phyloP scores from a whole-genome alignment of 1,140 invertebrate species.

The Drosophila lowei region DNA sequence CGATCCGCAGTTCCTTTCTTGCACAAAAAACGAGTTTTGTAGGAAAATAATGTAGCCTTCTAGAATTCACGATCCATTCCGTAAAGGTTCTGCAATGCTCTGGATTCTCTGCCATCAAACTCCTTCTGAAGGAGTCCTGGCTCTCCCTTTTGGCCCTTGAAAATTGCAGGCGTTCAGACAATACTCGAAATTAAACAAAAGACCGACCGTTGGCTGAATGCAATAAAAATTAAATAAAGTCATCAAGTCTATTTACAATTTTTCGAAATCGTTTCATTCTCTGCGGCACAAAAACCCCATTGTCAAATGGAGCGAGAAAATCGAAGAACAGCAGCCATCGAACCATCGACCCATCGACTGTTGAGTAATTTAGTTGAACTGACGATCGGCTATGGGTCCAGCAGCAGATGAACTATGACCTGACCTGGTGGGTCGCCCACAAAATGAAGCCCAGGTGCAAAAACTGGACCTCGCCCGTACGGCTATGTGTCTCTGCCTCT shows the following conservation, averaged over 20 bases:
- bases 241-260: constrained; percentile 74
- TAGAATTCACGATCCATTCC: too few species aligned
- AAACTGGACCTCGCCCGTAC: constrained; percentile 10
- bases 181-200: constrained; percentile 58
- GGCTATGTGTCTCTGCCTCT: constrained; percentile 5
- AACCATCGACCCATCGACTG: constrained; percentile 21
- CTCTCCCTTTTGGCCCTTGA: constrained; percentile 29
- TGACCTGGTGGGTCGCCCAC: constrained; percentile 56
- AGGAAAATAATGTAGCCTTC: too few species aligned
- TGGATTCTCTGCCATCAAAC: too few species aligned
- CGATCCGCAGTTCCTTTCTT: too few species aligned
- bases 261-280: constrained; percentile 67
- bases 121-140: constrained; percentile 14
- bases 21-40: too few species aligned
- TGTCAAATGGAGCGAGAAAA: constrained; percentile 66
- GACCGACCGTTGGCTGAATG: constrained; percentile 41
- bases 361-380: constrained; percentile 73
- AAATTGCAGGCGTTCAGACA: constrained; percentile 71
- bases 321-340: constrained; percentile 33
- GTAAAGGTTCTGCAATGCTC: too few species aligned
- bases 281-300: constrained; percentile 23
- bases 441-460: constrained; percentile 69
- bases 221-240: constrained; percentile 82
- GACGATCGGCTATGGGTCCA: background rate
- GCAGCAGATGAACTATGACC: constrained; percentile 38